Evolutionary conservation across 2,113 vertebrate species (phyloP).

Genomic region (Bufo bufo): DNA sequence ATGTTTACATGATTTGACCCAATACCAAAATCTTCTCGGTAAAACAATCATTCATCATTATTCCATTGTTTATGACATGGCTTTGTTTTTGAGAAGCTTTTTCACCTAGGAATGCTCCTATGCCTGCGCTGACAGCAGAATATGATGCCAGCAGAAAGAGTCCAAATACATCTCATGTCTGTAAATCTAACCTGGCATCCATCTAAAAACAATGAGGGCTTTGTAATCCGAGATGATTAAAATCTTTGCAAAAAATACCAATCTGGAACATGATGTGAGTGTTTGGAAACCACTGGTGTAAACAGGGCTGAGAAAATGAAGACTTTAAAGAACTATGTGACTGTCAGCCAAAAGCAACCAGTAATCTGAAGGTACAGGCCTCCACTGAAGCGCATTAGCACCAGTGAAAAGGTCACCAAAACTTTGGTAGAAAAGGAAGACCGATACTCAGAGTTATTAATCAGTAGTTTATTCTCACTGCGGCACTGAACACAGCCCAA

Average conservation of each 20-base stretch:
- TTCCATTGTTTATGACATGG: neutral
- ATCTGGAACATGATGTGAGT: neutral
- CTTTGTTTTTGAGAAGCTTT: neutral
- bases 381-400: neutral
- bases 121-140: neutral
- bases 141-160: neutral
- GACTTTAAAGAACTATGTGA: neutral
- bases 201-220: constrained; percentile 2
- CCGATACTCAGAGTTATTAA: too few species aligned
- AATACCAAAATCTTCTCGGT: neutral
- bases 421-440: neutral
- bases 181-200: neutral
- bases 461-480: too few species aligned
- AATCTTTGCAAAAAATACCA: neutral
- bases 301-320: neutral
- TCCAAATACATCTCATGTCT: neutral
- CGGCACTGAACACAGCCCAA: too few species aligned
- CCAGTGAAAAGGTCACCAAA: neutral
- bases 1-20: neutral
- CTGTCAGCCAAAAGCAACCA: neutral
- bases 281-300: neutral
- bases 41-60: neutral
- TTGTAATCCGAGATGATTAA: neutral
- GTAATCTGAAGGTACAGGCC: neutral
- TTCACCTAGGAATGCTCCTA: constrained; percentile 5